Conservation (phyloP, 2,113 vertebrate species). For the Elephas maximus region DNA sequence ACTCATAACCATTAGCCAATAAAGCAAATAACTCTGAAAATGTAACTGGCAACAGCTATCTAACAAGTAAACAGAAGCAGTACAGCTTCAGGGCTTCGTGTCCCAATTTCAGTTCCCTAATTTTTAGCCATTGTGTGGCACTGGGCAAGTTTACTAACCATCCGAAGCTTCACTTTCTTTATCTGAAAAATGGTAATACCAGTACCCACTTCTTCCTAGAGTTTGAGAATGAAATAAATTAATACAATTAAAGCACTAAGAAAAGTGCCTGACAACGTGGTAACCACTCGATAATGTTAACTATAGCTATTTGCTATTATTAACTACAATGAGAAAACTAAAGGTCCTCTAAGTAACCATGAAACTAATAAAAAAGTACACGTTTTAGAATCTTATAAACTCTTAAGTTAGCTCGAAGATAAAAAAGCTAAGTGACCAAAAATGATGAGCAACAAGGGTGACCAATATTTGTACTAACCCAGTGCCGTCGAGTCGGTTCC, state of each 20-base stretch:
- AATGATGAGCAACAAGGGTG: neutral
- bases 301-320: neutral
- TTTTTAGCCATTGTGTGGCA: neutral
- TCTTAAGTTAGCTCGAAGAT: neutral
- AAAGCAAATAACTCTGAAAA: constrained; percentile 27
- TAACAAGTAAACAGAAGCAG: neutral
- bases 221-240: neutral
- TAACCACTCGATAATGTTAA: neutral
- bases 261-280: neutral
- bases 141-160: neutral
- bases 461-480: neutral
- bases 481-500: too few species aligned
- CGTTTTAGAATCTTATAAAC: neutral
- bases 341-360: neutral
- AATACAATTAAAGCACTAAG: neutral
- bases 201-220: neutral
- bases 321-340: neutral
- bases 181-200: neutral
- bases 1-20: neutral
- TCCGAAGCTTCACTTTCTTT: constrained; percentile 11
- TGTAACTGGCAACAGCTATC: neutral
- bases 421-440: neutral
- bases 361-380: neutral
- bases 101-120: neutral
- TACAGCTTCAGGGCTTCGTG: neutral